phyloP scores from a whole-genome alignment of 2,888 invertebrate species.

The Rhamphomyia laevipes region DNA sequence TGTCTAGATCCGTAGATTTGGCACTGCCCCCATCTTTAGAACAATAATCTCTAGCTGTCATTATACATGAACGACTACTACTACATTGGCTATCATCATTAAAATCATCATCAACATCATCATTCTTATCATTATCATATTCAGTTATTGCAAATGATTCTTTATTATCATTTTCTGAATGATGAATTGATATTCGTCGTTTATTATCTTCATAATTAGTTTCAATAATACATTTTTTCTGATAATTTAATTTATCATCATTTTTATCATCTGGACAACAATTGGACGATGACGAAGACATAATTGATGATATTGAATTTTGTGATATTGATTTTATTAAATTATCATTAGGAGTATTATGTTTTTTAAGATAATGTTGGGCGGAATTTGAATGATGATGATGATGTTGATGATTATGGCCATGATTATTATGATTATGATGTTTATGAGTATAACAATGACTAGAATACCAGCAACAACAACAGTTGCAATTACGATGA shows the following conservation, averaged over 20 bases:
- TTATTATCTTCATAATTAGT: too few relatives aligned
- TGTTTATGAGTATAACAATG: slow-evolving; percentile 1
- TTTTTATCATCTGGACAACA: background rate
- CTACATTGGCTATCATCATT: slow-evolving; percentile 9
- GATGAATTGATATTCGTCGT: too few relatives aligned
- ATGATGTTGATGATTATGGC: slow-evolving; percentile 13
- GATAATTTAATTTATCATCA: background rate
- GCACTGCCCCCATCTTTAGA: background rate
- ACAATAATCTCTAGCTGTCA: slow-evolving; percentile 1
- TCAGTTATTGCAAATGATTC: slow-evolving; percentile 14
- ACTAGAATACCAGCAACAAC: background rate
- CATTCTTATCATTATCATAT: slow-evolving; percentile 18
- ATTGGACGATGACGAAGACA: slow-evolving; percentile 18
- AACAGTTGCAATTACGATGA: background rate
- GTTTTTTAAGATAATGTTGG: background rate
- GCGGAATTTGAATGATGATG: slow-evolving; percentile 7
- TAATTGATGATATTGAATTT: slow-evolving; percentile 8
- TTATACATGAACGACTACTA: slow-evolving; percentile 7
- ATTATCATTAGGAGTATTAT: too few relatives aligned
- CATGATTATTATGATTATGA: slow-evolving; percentile 13
- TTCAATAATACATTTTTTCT: too few relatives aligned
- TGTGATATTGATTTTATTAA: slow-evolving; percentile 5
- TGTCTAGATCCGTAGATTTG: background rate
- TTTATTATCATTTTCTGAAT: background rate
- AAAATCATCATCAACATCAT: slow-evolving; percentile 7